Conservation (phyloP, 1,140 invertebrate genomes). For the Globodera ellingtonae region DNA sequence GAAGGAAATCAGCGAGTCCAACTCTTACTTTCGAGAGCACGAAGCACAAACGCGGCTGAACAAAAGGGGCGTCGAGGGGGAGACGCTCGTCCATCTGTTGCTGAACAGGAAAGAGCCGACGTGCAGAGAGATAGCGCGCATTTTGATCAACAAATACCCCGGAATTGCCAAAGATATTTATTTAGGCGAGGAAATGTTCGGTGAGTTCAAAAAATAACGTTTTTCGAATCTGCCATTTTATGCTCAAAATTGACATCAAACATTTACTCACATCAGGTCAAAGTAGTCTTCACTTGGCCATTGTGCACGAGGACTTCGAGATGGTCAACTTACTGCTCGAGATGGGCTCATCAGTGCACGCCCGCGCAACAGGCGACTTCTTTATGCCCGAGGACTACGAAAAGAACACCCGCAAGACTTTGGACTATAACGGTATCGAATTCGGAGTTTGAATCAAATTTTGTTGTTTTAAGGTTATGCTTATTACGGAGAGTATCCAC, state of each 20-base stretch:
- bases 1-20: constrained; percentile 53
- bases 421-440: constrained; percentile 80
- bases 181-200: constrained; percentile 94
- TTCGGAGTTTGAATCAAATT: background rate
- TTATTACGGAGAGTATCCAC: constrained; percentile 78
- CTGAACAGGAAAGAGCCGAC: constrained; percentile 87
- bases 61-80: constrained; percentile 87
- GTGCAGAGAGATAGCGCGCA: constrained; percentile 83
- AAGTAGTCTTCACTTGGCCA: constrained; percentile 89
- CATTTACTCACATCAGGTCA: constrained; percentile 71
- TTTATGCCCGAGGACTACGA: constrained; percentile 81
- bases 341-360: constrained; percentile 82
- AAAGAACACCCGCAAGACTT: constrained; percentile 74
- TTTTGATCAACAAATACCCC: constrained; percentile 86
- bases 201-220: constrained; percentile 67
- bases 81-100: constrained; percentile 88
- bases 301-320: constrained; percentile 92
- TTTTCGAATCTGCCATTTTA: background rate
- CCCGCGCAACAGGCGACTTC: constrained; percentile 81
- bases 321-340: constrained; percentile 82
- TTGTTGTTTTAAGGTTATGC: constrained; percentile 70
- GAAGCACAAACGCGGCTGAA: constrained; percentile 95
- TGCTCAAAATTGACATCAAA: background rate
- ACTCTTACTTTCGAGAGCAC: constrained; percentile 69
- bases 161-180: constrained; percentile 88